Percentiles rank a stretch among this genome's conserved stretches.
Evolutionary conservation across 2,888 invertebrate genomes (phyloP).

Genomic region (Scelioninae gen. 1): DNA sequence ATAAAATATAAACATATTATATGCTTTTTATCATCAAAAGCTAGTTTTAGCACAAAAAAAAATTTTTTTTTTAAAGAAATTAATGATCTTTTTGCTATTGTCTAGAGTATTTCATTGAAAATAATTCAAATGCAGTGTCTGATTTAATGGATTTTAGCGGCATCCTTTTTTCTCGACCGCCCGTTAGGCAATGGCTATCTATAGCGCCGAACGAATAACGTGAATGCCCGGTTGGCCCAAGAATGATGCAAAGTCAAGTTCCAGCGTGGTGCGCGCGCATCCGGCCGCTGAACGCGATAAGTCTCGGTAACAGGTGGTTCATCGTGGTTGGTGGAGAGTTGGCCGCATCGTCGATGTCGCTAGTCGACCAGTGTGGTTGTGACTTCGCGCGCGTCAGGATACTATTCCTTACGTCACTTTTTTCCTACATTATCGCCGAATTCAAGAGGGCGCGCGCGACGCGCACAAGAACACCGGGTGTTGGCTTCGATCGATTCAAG

Average conservation of each 20-base stretch:
- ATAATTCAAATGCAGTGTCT: too few species aligned
- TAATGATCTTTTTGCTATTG: too few species aligned
- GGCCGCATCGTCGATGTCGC: not conserved
- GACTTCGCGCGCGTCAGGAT: constrained; percentile 31
- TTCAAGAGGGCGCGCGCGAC: constrained; percentile 56
- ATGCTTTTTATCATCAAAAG: too few species aligned
- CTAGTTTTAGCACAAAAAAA: too few species aligned
- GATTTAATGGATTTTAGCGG: too few species aligned
- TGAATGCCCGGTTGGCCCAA: too few species aligned
- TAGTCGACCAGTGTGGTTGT: constrained; percentile 70
- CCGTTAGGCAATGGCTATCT: too few species aligned
- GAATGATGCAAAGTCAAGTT: constrained; percentile 65
- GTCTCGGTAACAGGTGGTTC: constrained; percentile 83
- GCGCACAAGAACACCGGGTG: constrained; percentile 48
- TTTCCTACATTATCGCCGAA: not conserved
- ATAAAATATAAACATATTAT: too few species aligned
- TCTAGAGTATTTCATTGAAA: too few species aligned
- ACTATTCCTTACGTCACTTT: constrained; percentile 17
- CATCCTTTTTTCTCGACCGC: too few species aligned
- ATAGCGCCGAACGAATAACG: too few species aligned
- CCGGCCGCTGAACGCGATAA: constrained; percentile 71
- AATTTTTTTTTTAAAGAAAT: too few species aligned
- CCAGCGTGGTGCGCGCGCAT: constrained; percentile 62
- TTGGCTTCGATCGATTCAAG: constrained; percentile 50
- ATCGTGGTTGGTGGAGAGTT: constrained; percentile 80